Base-by-base conservation (phyloP, 2,113 vertebrate species). In the Brevimyrus niger region DNA sequence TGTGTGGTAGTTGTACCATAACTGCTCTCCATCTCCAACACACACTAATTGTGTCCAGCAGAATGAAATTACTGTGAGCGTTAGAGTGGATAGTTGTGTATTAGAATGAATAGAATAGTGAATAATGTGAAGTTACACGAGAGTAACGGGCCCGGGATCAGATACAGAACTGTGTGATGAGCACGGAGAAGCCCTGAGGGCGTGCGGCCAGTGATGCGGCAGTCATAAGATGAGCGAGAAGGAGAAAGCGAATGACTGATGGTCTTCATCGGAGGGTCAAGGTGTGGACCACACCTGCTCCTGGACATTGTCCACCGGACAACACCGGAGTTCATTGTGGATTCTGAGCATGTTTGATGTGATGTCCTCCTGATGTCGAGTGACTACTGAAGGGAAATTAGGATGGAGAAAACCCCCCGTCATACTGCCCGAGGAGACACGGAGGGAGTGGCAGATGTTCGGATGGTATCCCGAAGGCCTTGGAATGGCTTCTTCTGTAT, bases 221-320 rank as follows among this genome's bases (percentile, higher is more conserved):
- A 42, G 38, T 42, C 15, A 90, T 53, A 86, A 90, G 91, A 88
- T 19, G 47, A 90, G 48, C 31, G 21, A 91, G 44, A 69, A 47
- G 87, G 44, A 85, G 82, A 21, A 3, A 86, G 13, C 15, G 17
- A 73, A 19, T 21, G 46, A 46, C n/a, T 8, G 50, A 17, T 90
- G 88, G 50, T 38, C 85, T 87, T 53, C 85, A 53, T 53, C 27
- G 19, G 61, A 69, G 2, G 61, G 27, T 47, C 38, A 47, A 2
- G 21, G 82, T 84, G 38, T 44, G 23, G 84, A 31, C 84, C 23
- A 51, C 84, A 87, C 6, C 73, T 19, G 35, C 73, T 80, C n/a
- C 73, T 80, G 38, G 35, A 80, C 35, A 11, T 38, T n/a, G n/a
- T n/a, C n/a, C n/a, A n/a, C n/a, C n/a, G n/a, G n/a, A n/a, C n/a